Evolutionary conservation across 2,797 vertebrate species (phyloP).

Genomic region (Anas bahamensis): DNA sequence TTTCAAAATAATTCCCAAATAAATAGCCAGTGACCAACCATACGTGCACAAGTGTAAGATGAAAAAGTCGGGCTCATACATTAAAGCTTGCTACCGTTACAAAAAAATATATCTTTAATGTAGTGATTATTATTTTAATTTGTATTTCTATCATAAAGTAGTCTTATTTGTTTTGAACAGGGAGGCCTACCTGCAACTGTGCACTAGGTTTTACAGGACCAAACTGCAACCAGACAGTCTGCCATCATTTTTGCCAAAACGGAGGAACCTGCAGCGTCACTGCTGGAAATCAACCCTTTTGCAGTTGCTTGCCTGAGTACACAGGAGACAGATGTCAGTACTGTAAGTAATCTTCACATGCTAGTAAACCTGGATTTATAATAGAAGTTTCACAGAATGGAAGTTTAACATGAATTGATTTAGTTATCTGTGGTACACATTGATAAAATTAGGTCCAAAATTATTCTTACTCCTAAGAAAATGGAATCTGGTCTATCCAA

Average conservation of each 20-base stretch:
- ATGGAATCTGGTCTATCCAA: not conserved
- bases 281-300: constrained; percentile 92
- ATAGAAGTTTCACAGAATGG: rapidly evolving
- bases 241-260: constrained; percentile 91
- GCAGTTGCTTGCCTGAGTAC: constrained; percentile 91
- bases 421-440: rapidly evolving
- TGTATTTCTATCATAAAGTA: not conserved
- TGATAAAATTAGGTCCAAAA: not conserved
- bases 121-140: rapidly evolving
- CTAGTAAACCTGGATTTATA: rapidly evolving
- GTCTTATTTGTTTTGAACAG: constrained; percentile 65
- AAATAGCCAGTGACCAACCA: not conserved
- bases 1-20: not conserved
- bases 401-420: not conserved
- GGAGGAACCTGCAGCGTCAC: constrained; percentile 93
- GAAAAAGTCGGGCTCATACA: rapidly evolving
- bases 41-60: not conserved
- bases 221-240: constrained; percentile 90
- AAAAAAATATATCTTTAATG: rapidly evolving
- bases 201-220: constrained; percentile 91
- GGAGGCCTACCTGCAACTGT: constrained; percentile 93
- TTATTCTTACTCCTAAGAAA: not conserved
- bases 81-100: rapidly evolving
- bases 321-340: constrained; percentile 94
- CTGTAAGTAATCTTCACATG: constrained; percentile 83